phyloP scores from a whole-genome alignment of 2,113 vertebrate genomes.

The Kryptolebias marmoratus region DNA sequence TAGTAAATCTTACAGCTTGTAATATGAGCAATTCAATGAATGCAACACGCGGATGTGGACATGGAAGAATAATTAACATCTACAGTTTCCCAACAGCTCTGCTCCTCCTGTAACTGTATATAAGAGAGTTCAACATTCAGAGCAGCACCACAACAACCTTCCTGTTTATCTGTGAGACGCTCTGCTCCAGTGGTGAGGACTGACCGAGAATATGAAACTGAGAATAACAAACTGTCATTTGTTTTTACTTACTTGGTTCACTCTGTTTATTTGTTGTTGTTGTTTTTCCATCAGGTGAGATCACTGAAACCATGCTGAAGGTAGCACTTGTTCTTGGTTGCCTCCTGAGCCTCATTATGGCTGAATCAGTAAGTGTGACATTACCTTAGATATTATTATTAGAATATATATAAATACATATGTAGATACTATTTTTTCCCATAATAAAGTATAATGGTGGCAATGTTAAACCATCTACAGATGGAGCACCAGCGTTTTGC shows the following conservation, averaged over 20 bases:
- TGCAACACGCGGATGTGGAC: too few relatives aligned
- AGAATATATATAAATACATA: neutral
- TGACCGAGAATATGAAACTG: too few relatives aligned
- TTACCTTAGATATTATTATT: neutral
- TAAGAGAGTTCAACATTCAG: too few relatives aligned
- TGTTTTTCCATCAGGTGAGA: constrained; percentile 7
- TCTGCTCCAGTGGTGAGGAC: too few relatives aligned
- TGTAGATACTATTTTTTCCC: neutral
- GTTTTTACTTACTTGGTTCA: neutral
- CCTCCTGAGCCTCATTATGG: constrained; percentile 61
- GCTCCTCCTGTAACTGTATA: too few relatives aligned
- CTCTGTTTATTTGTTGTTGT: neutral
- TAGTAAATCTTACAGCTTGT: too few relatives aligned
- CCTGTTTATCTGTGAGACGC: too few relatives aligned
- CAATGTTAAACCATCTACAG: neutral
- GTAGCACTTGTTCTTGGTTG: constrained; percentile 52
- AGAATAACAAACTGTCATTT: too few relatives aligned
- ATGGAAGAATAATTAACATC: too few relatives aligned
- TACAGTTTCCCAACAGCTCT: too few relatives aligned
- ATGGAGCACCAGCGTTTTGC: neutral
- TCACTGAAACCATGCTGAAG: constrained; percentile 70
- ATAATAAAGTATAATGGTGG: neutral
- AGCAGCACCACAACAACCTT: too few relatives aligned
- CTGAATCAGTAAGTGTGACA: constrained; percentile 61
- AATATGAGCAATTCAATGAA: too few relatives aligned